Conservation (phyloP, 2,797 vertebrate genomes). For the Sphaeramia orbicularis region DNA sequence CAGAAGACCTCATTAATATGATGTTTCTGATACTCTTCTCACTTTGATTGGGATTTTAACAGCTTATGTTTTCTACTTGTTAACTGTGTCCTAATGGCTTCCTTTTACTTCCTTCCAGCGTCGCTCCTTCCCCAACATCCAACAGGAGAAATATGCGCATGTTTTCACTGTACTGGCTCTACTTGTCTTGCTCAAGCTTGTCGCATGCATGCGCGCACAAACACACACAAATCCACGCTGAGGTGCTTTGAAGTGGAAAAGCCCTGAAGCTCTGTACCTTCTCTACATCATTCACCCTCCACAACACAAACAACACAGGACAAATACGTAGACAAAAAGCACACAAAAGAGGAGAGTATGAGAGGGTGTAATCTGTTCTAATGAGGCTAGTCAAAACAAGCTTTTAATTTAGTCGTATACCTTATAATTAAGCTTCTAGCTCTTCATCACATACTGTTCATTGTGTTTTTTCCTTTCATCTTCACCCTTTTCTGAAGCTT, state of each 20-base stretch:
- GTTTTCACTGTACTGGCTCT: slow-evolving; percentile 58
- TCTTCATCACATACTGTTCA: slow-evolving; percentile 27
- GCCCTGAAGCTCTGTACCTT: slow-evolving; percentile 81
- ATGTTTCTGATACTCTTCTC: slow-evolving; percentile 22
- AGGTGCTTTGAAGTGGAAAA: slow-evolving; percentile 82
- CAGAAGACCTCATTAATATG: neutral
- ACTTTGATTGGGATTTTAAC: slow-evolving; percentile 34
- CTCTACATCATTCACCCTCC: slow-evolving; percentile 81
- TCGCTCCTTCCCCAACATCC: slow-evolving; percentile 30
- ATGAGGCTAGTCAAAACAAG: slow-evolving; percentile 40
- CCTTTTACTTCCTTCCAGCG: slow-evolving; percentile 20
- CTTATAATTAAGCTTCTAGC: slow-evolving; percentile 11
- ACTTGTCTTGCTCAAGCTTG: slow-evolving; percentile 75
- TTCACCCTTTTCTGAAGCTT: slow-evolving; percentile 17
- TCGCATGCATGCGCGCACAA: slow-evolving; percentile 57
- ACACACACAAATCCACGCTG: slow-evolving; percentile 59
- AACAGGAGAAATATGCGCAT: slow-evolving; percentile 56
- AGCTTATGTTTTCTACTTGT: slow-evolving; percentile 8
- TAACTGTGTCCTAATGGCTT: slow-evolving; percentile 41
- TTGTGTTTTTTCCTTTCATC: slow-evolving; percentile 16
- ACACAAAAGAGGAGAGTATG: slow-evolving; percentile 16
- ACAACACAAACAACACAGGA: slow-evolving; percentile 70
- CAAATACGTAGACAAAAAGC: slow-evolving; percentile 38
- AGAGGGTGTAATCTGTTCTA: slow-evolving; percentile 47
- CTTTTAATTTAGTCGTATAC: slow-evolving; percentile 29